Evolutionary conservation across 2,113 vertebrate species (phyloP).

Genomic region (Semicossyphus pulcher): DNA sequence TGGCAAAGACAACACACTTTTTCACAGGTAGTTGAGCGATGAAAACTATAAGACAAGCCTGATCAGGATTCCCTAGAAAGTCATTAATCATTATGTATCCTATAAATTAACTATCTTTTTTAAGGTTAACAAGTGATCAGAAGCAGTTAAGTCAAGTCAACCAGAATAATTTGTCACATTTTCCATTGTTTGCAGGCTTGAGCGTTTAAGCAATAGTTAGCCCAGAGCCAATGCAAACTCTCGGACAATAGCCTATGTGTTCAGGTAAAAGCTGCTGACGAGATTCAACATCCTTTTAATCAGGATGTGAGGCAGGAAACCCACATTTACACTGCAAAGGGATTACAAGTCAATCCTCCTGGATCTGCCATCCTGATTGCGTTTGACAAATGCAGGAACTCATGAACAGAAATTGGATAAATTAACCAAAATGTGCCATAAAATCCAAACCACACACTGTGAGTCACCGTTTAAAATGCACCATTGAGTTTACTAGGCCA

Average conservation of each 20-base stretch:
- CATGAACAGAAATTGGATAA: constrained; percentile 29
- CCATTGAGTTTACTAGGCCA: constrained; percentile 32
- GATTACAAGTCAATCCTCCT: constrained; percentile 48
- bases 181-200: too few species aligned
- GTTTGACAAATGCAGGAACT: constrained; percentile 48
- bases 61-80: constrained; percentile 30
- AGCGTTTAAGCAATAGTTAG: neutral
- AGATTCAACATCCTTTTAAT: constrained; percentile 54
- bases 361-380: neutral
- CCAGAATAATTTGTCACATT: neutral
- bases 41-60: constrained; percentile 50
- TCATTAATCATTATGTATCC: constrained; percentile 9
- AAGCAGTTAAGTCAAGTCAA: constrained; percentile 9
- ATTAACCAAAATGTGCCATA: constrained; percentile 27
- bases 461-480: constrained; percentile 38
- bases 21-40: constrained; percentile 6
- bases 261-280: constrained; percentile 20
- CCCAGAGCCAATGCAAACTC: constrained; percentile 18
- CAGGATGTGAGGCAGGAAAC: constrained; percentile 61
- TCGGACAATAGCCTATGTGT: constrained; percentile 11
- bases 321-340: neutral
- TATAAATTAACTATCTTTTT: neutral
- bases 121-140: constrained; percentile 3
- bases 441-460: constrained; percentile 10
- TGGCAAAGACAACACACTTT: constrained; percentile 46